These are phyloP conservation scores for Drosophila lowei DNA, from an alignment of 1,140 invertebrate species.

Conservation along the genomic window DNA sequence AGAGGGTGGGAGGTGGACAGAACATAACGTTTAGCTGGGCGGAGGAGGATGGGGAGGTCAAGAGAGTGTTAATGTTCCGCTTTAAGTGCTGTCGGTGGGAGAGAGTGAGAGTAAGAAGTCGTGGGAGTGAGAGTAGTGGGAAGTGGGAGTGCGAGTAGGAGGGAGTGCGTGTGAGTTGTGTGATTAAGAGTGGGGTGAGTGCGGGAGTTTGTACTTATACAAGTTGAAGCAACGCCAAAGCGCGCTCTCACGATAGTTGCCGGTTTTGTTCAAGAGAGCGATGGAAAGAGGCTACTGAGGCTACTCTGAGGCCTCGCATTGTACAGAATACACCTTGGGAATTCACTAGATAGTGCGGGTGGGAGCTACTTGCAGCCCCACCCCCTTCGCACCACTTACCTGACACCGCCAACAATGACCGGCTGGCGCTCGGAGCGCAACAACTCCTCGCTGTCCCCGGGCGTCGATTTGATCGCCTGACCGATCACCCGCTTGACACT, in stretches of 20 bases:
- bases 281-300: too few relatives aligned
- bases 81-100: conserved; percentile 23
- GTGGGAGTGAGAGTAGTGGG: conserved; percentile 5
- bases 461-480: conserved; percentile 75
- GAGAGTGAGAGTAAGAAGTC: conserved; percentile 16
- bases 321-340: too few relatives aligned
- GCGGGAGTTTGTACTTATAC: too few relatives aligned
- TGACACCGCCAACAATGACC: conserved; percentile 72
- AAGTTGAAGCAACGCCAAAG: too few relatives aligned
- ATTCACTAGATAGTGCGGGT: too few relatives aligned
- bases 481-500: conserved; percentile 80
- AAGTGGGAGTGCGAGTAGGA: conserved; percentile 4
- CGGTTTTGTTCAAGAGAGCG: too few relatives aligned
- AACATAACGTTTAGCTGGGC: too few relatives aligned
- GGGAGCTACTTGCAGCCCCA: too few relatives aligned
- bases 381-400: conserved; percentile 63
- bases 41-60: not conserved
- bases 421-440: conserved; percentile 66
- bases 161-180: conserved; percentile 2
- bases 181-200: conserved; percentile 35
- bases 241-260: too few relatives aligned
- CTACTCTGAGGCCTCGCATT: too few relatives aligned
- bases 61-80: conserved; percentile 35
- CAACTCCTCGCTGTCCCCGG: conserved; percentile 72
- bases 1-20: not conserved